Conservation (phyloP, 2,113 vertebrate genomes). For the Numenius arquata region DNA sequence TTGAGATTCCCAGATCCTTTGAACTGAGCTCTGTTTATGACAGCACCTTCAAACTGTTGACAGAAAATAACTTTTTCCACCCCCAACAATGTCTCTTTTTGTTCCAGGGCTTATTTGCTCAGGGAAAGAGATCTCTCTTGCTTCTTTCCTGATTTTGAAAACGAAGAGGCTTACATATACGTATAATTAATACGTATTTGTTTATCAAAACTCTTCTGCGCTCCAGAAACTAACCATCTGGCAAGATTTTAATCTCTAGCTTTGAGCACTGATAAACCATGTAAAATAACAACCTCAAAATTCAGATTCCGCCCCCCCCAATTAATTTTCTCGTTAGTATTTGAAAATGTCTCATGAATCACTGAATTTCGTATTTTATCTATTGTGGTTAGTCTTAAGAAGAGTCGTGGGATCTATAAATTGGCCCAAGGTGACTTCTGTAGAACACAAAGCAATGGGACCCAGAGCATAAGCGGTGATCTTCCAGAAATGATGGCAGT, state of each 20-base stretch:
- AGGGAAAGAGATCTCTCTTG: background rate
- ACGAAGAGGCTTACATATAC: background rate
- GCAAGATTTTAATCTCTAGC: background rate
- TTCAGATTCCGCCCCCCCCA: background rate
- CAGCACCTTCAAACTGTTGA: background rate
- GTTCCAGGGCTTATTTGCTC: background rate
- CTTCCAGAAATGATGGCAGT: background rate
- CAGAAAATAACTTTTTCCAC: background rate
- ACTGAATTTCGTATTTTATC: background rate
- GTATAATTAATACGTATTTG: background rate
- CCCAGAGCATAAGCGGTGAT: background rate
- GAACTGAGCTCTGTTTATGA: background rate
- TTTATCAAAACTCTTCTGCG: background rate
- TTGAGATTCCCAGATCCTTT: conserved; percentile 21
- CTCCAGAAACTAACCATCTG: background rate
- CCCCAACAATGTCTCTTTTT: background rate
- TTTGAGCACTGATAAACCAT: background rate
- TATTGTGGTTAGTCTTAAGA: background rate
- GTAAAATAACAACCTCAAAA: background rate
- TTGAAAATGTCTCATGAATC: background rate
- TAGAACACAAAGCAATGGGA: background rate
- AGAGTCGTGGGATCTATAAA: background rate
- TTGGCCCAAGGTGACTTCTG: background rate
- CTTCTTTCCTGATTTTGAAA: background rate
- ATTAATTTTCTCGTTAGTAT: background rate